Evolutionary conservation across 2,113 vertebrate genomes (phyloP).

Genomic region (Bufo bufo): DNA sequence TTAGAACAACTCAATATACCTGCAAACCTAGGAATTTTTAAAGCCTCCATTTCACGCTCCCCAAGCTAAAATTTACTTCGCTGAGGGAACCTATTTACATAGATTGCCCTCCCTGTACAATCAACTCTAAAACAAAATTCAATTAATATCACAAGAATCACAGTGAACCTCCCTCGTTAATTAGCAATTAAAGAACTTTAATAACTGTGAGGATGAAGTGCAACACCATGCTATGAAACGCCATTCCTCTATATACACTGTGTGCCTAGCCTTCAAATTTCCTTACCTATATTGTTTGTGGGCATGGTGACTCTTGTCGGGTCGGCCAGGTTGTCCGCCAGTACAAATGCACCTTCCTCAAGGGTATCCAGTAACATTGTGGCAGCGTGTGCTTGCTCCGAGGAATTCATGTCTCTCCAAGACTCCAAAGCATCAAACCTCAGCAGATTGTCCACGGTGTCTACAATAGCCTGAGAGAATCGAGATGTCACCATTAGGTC

Average conservation of each 20-base stretch:
- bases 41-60: slow-evolving; percentile 14
- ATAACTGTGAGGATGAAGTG: slow-evolving; percentile 4
- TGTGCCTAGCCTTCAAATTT: not conserved
- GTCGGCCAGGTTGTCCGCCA: slow-evolving; percentile 97
- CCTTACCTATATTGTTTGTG: slow-evolving; percentile 96
- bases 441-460: slow-evolving; percentile 97
- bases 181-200: slow-evolving; percentile 25
- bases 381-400: slow-evolving; percentile 94
- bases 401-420: slow-evolving; percentile 97
- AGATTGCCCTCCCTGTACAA: slow-evolving; percentile 15
- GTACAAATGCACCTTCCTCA: slow-evolving; percentile 97
- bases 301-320: slow-evolving; percentile 96
- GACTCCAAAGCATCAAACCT: slow-evolving; percentile 93
- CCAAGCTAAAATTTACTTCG: slow-evolving; percentile 20
- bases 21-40: slow-evolving; percentile 39
- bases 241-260: not conserved
- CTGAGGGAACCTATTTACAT: slow-evolving; percentile 35
- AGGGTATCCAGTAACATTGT: slow-evolving; percentile 97
- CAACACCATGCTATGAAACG: not conserved
- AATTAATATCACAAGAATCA: slow-evolving; percentile 37
- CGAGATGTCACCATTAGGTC: slow-evolving; percentile 69
- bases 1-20: slow-evolving; percentile 35
- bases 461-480: slow-evolving; percentile 93
- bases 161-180: slow-evolving; percentile 39
- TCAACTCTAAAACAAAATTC: slow-evolving; percentile 39